Conservation (phyloP, 2,888 invertebrate genomes). For the Zaprionus bogoriensis region DNA sequence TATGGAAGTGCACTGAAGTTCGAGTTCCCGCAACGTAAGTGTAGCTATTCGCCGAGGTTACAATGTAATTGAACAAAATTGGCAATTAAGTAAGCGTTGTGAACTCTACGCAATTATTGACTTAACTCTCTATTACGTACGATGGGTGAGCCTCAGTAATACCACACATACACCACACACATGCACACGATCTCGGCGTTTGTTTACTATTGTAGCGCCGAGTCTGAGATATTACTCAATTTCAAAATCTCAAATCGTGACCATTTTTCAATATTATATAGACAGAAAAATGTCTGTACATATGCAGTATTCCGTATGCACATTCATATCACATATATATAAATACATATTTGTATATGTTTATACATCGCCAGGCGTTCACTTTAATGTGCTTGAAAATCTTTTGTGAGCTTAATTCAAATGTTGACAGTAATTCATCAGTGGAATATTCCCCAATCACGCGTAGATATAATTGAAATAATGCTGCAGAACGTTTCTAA, state of each 20-base stretch:
- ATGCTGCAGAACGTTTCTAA: neutral
- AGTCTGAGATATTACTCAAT: neutral
- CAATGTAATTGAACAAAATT: conserved; percentile 3
- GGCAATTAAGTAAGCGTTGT: neutral
- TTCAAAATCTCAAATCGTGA: neutral
- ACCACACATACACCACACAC: neutral
- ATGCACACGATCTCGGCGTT: neutral
- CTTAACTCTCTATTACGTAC: neutral
- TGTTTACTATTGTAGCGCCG: neutral
- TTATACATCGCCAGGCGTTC: neutral
- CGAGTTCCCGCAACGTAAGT: conserved; percentile 52
- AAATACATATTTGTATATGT: neutral
- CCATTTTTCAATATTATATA: neutral
- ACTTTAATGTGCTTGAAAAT: neutral
- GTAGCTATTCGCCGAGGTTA: conserved; percentile 6
- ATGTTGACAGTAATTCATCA: conserved; percentile 24
- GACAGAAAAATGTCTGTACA: neutral
- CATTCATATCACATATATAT: no score
- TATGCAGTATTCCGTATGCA: neutral
- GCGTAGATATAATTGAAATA: neutral
- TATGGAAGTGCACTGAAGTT: conserved; percentile 10
- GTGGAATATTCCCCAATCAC: conserved; percentile 25
- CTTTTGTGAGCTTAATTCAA: conserved; percentile 3
- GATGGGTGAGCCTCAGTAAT: no score
- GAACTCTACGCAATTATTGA: conserved; percentile 2